Conservation (phyloP, 2,113 vertebrate species). For the Mormoops blainvillei region DNA sequence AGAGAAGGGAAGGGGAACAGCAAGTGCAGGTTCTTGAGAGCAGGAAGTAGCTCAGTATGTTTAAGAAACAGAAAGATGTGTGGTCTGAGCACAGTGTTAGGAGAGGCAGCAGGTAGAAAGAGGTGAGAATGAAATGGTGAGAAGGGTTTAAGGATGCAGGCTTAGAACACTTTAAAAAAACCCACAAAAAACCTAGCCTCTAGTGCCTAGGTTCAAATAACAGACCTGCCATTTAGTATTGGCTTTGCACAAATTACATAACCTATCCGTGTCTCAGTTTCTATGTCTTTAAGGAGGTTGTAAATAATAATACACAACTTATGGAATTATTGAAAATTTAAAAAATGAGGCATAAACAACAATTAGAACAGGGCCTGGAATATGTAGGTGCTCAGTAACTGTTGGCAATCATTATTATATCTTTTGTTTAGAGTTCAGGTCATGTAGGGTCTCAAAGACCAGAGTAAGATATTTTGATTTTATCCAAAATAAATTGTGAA, state of each 20-base stretch:
- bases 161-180: background rate
- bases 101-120: background rate
- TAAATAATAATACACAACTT: background rate
- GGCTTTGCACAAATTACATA: background rate
- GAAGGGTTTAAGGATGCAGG: background rate
- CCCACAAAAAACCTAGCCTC: background rate
- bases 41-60: background rate
- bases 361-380: background rate
- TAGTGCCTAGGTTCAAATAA: background rate
- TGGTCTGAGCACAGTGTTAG: background rate
- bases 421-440: background rate
- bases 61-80: background rate
- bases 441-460: background rate
- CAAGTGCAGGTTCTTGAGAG: background rate
- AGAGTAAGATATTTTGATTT: background rate
- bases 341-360: background rate
- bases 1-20: background rate
- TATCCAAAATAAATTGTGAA: background rate
- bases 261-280: background rate
- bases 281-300: background rate
- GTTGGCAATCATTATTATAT: background rate
- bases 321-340: background rate
- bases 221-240: background rate
- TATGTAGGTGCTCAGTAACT: background rate
- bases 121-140: background rate